These are phyloP conservation scores for Antheraea mylitta DNA, from an alignment of 1,140 invertebrate species.

Conservation along the genomic window DNA sequence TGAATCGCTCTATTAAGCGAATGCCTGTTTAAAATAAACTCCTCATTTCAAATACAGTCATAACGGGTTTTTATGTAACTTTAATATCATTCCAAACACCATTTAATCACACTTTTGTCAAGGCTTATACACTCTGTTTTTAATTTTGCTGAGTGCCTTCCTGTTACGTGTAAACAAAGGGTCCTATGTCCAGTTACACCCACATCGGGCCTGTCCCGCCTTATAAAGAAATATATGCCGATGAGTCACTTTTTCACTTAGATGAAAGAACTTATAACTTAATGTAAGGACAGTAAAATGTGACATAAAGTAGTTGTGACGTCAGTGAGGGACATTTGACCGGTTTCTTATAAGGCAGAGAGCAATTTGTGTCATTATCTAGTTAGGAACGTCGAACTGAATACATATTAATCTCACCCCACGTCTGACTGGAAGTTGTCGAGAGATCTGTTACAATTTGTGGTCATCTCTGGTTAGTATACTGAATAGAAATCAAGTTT, in stretches of 20 bases:
- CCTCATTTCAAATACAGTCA: conserved; percentile 10
- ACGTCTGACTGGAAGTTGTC: conserved; percentile 24
- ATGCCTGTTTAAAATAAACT: conserved; percentile 16
- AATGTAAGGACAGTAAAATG: conserved; percentile 28
- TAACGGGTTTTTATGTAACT: not conserved
- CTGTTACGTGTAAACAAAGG: conserved; percentile 66
- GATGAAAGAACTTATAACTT: conserved; percentile 26
- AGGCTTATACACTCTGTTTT: conserved; percentile 47
- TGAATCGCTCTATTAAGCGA: conserved; percentile 49
- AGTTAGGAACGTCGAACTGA: conserved; percentile 34
- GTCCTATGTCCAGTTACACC: conserved; percentile 57
- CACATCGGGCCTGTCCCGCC: conserved; percentile 40
- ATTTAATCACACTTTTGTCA: conserved; percentile 28
- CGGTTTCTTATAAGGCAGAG: conserved; percentile 28
- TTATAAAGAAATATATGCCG: conserved; percentile 50
- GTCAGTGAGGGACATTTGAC: conserved; percentile 30
- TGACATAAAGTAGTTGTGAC: conserved; percentile 42
- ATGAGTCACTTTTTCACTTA: conserved; percentile 49
- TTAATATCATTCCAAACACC: not conserved
- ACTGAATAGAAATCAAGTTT: conserved; percentile 35
- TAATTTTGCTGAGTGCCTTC: conserved; percentile 70
- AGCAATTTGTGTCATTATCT: conserved; percentile 42
- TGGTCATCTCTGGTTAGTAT: conserved; percentile 48
- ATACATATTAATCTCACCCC: conserved; percentile 41
- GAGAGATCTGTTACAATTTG: conserved; percentile 41